Evolutionary conservation across 2,888 invertebrate genomes (phyloP), one percentile per base, ranked within the genome.

Genomic region (Agonum fuliginosum): DNA sequence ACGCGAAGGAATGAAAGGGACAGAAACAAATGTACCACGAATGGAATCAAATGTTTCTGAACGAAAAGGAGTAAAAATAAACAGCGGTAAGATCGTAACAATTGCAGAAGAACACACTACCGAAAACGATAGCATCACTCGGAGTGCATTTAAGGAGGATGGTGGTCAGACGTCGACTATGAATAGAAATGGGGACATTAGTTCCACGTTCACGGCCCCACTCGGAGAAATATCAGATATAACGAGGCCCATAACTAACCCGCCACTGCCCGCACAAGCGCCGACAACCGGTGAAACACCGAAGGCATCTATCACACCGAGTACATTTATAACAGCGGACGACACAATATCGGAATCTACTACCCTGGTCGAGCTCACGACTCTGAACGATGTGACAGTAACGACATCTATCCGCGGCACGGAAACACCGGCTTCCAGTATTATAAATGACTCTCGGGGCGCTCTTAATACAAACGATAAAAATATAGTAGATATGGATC

Each of bases 281-380:
- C 30, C n/a, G 27, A 12, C 19, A 27, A 12, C 19, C 41, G 48
- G 46, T 34, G 51, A 71, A 51, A 71, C 41, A 73, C 30, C 54
- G 14, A 73, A 22, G 22, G 14, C 73, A 73, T 73, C 73, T 73
- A 58, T 73, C 73, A 73, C 30, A 6, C 34, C 14, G 12, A 54
- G 24, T 22, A 73, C 73, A 73, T 73, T 73, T 73, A 73, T 73
- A 46, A 73, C 73, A 34, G 19, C 71, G 30, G 20, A 27, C 73
- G 73, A 54, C 73, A 73, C 73, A 73, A 73, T 58, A 73, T 73
- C 73, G 58, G 51, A 73, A 73, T 73, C 73, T 22, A 46, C 43
- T 27, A 34, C 27, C 65, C 8, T 30, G 14, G 48, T 12, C 30
- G 27, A 46, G 12, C 70, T 46, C 24, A 48, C 73, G 41, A 27